Evolutionary conservation across 1,140 invertebrate species (phyloP).

Genomic region (Holotrichia oblita): DNA sequence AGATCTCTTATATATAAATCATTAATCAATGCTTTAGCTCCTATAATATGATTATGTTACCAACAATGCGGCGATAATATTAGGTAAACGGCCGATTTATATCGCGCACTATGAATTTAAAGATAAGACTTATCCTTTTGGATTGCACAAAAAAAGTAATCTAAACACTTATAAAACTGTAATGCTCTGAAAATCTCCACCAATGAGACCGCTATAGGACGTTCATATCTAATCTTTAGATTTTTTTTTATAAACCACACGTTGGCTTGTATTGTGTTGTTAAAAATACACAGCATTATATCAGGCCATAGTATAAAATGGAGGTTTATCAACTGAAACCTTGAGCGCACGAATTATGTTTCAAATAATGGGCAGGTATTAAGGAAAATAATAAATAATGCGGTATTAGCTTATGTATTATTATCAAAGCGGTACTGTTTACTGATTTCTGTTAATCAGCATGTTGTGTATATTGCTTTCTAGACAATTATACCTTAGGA

Average conservation of each 20-base stretch:
- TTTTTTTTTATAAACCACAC: constrained; percentile 32
- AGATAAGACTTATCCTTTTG: not conserved
- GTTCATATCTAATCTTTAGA: constrained; percentile 24
- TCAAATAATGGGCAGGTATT: constrained; percentile 16
- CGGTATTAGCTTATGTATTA: too few species aligned
- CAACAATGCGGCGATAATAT: too few species aligned
- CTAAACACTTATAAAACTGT: constrained; percentile 5
- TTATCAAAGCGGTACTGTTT: too few species aligned
- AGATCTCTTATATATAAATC: too few species aligned
- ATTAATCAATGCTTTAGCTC: too few species aligned
- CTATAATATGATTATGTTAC: too few species aligned
- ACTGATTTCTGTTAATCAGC: too few species aligned
- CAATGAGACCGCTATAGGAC: not conserved
- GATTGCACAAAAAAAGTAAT: constrained; percentile 13
- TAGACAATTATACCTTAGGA: too few species aligned
- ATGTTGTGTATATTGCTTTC: too few species aligned
- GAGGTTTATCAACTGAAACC: constrained; percentile 23
- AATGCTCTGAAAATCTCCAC: not conserved
- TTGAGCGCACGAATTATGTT: not conserved
- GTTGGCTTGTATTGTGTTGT: not conserved
- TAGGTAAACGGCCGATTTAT: not conserved
- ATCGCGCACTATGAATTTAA: not conserved
- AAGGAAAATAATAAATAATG: constrained; percentile 2
- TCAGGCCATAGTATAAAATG: constrained; percentile 3
- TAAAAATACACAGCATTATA: constrained; percentile 18